Conservation (phyloP, 2,797 vertebrate genomes). For the Botia kubotai region DNA sequence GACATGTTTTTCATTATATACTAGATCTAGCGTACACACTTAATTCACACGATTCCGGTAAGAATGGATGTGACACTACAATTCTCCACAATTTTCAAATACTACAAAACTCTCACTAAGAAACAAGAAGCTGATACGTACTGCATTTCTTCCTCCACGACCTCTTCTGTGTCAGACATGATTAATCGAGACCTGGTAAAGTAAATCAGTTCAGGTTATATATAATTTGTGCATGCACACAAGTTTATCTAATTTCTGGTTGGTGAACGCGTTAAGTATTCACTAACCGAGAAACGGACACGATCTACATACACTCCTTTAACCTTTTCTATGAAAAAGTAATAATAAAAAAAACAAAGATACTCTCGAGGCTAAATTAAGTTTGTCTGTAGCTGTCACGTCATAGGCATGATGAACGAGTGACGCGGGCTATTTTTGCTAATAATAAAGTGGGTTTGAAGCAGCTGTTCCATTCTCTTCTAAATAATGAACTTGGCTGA, state of each 20-base stretch:
- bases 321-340: too few relatives aligned
- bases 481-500: constrained; percentile 73
- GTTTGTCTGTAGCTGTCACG: constrained; percentile 34
- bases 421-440: constrained; percentile 73
- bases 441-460: constrained; percentile 69
- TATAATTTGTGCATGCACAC: neutral
- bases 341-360: too few relatives aligned
- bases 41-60: too few relatives aligned
- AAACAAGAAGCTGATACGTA: constrained; percentile 67
- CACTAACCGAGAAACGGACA: too few relatives aligned
- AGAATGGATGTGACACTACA: too few relatives aligned
- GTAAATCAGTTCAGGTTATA: constrained; percentile 14
- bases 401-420: constrained; percentile 57
- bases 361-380: too few relatives aligned
- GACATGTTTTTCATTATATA: too few relatives aligned
- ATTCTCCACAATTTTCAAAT: too few relatives aligned
- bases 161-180: constrained; percentile 72
- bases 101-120: too few relatives aligned
- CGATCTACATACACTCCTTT: too few relatives aligned
- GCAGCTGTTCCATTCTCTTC: constrained; percentile 74
- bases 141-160: constrained; percentile 68
- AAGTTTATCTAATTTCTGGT: neutral
- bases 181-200: constrained; percentile 60
- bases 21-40: too few relatives aligned
- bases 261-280: neutral